These are phyloP conservation scores for Siniperca obscura DNA, from an alignment of 2,797 vertebrate species.

Conservation along the genomic window DNA sequence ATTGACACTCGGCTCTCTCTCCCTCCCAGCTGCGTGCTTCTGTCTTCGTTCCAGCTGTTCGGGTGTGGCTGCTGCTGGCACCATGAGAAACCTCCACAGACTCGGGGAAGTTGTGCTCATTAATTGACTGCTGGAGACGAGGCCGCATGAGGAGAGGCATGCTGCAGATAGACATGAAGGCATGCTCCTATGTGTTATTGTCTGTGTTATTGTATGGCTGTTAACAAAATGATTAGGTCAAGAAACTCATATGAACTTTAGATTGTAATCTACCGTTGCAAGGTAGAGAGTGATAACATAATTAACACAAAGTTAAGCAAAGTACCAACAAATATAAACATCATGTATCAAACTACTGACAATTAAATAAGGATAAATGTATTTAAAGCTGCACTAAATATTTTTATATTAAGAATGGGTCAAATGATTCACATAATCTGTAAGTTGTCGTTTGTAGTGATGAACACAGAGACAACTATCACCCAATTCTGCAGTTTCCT, in stretches of 20 bases:
- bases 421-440: neutral
- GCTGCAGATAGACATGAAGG: constrained; percentile 1
- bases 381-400: neutral
- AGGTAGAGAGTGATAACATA: neutral
- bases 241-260: neutral
- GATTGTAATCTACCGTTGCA: neutral
- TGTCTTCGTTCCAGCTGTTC: constrained; percentile 68
- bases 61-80: constrained; percentile 73
- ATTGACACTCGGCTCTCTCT: constrained; percentile 14
- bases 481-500: neutral
- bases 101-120: constrained; percentile 57
- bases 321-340: neutral
- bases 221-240: neutral
- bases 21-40: constrained; percentile 57
- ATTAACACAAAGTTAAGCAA: neutral
- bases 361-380: neutral
- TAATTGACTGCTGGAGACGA: constrained; percentile 52
- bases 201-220: neutral
- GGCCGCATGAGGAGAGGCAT: constrained; percentile 23
- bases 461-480: neutral
- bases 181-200: neutral
- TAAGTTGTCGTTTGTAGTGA: neutral
- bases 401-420: neutral
- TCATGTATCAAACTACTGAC: neutral
- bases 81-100: constrained; percentile 55